phyloP scores from a whole-genome alignment of 1,140 invertebrate species.

The Heliothis subflexa region DNA sequence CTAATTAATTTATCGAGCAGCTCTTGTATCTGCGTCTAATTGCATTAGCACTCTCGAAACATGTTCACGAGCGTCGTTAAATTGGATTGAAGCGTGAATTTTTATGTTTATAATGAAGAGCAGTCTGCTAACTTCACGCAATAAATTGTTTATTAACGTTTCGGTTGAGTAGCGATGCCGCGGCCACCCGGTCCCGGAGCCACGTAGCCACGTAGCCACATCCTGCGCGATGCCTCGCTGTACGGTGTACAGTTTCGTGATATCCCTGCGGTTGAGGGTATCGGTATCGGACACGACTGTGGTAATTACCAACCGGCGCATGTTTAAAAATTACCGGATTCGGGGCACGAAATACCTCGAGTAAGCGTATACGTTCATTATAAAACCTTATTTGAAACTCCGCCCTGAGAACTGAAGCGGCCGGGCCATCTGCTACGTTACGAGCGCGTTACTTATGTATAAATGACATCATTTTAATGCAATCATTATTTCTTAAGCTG shows the following conservation, averaged over 20 bases:
- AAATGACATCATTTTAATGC: neutral
- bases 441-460: neutral
- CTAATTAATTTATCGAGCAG: constrained; percentile 40
- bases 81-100: constrained; percentile 26
- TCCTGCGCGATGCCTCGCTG: neutral
- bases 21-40: constrained; percentile 36
- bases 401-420: constrained; percentile 5
- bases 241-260: neutral
- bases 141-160: constrained; percentile 16
- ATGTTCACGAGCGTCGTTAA: constrained; percentile 26
- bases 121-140: constrained; percentile 3
- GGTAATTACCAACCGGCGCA: constrained; percentile 4
- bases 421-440: constrained; percentile 5
- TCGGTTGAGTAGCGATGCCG: constrained; percentile 1
- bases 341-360: neutral
- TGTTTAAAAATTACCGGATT: constrained; percentile 17
- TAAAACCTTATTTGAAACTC: constrained; percentile 13
- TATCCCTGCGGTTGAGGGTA: constrained; percentile 32
- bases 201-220: neutral
- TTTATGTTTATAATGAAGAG: constrained; percentile 33
- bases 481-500: too few species aligned
- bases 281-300: constrained; percentile 24
- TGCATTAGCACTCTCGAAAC: constrained; percentile 31
- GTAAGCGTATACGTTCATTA: constrained; percentile 1
- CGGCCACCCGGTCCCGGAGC: neutral